These are phyloP conservation scores for Ophion obscuratus DNA, from an alignment of 2,888 invertebrate genomes.

Conservation along the genomic window DNA sequence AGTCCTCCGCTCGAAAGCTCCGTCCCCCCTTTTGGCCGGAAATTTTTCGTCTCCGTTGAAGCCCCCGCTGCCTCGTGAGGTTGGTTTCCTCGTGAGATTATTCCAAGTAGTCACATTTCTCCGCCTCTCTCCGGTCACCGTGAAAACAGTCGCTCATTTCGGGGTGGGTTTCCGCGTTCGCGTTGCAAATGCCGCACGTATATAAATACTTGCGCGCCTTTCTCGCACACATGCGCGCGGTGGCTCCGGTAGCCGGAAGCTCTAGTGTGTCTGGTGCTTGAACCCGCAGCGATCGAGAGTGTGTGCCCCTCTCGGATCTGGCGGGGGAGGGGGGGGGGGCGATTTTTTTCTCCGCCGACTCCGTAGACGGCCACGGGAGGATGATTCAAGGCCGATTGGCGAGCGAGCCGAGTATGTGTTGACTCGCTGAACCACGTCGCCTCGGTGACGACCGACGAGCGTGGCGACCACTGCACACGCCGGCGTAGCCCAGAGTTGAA, in stretches of 20 bases:
- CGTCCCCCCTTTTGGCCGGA: too few species aligned
- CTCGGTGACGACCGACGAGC: constrained; percentile 71
- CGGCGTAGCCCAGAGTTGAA: constrained; percentile 78
- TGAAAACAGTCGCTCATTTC: too few species aligned
- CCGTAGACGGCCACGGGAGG: constrained; percentile 75
- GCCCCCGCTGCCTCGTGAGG: too few species aligned
- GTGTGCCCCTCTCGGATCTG: constrained; percentile 30
- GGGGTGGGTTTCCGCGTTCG: neutral
- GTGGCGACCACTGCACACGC: constrained; percentile 46
- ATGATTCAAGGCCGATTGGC: constrained; percentile 80
- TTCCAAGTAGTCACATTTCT: too few species aligned
- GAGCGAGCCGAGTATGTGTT: constrained; percentile 57
- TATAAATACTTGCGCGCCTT: constrained; percentile 9
- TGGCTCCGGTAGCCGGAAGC: constrained; percentile 71
- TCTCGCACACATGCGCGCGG: constrained; percentile 47
- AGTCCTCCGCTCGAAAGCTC: too few species aligned
- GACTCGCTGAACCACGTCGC: constrained; percentile 47
- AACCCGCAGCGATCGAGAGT: constrained; percentile 65
- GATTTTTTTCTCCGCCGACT: constrained; percentile 52
- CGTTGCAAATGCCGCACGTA: too few species aligned
- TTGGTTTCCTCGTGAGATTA: too few species aligned
- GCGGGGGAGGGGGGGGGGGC: neutral
- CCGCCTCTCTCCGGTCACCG: too few species aligned
- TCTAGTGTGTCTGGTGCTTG: constrained; percentile 71
- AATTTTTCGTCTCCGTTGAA: too few species aligned